Evolutionary conservation across 1,140 invertebrate species (phyloP).

Genomic region (Trichogramma pretiosum): DNA sequence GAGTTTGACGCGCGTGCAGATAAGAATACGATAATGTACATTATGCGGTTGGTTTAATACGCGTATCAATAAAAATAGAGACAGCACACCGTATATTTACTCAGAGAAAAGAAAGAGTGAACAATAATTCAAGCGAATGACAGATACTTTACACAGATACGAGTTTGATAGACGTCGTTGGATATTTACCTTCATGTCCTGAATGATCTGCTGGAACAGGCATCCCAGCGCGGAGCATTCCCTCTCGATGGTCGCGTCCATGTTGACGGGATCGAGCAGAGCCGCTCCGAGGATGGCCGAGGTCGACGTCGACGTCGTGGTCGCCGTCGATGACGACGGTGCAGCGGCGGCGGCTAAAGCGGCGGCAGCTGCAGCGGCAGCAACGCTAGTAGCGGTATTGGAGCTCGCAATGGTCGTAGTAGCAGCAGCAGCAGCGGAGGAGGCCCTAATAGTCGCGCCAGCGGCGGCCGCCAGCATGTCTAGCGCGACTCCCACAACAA

Average conservation of each 20-base stretch:
- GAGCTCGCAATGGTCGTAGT: too few relatives aligned
- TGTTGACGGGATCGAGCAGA: constrained; percentile 28
- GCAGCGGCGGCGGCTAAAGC: too few relatives aligned
- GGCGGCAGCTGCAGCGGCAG: neutral
- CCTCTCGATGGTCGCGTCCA: constrained; percentile 65
- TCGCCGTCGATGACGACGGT: neutral
- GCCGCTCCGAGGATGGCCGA: neutral
- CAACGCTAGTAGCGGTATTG: too few relatives aligned
- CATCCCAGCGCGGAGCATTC: constrained; percentile 72
- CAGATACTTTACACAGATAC: too few relatives aligned
- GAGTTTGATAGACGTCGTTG: too few relatives aligned
- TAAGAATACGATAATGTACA: neutral
- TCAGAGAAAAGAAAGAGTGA: neutral
- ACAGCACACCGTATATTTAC: neutral
- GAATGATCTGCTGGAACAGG: constrained; percentile 75
- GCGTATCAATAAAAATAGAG: too few relatives aligned
- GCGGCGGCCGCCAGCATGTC: too few relatives aligned
- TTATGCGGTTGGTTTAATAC: too few relatives aligned
- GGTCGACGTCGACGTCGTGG: neutral
- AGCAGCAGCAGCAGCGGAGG: neutral
- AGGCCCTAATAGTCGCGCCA: neutral
- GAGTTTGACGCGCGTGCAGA: neutral
- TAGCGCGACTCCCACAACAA: too few relatives aligned
- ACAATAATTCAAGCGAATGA: neutral
- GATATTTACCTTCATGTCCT: constrained; percentile 84